Evolutionary conservation across 2,113 vertebrate species (phyloP), one percentile per base, ranked within the genome.

Genomic region (Canis aureus): DNA sequence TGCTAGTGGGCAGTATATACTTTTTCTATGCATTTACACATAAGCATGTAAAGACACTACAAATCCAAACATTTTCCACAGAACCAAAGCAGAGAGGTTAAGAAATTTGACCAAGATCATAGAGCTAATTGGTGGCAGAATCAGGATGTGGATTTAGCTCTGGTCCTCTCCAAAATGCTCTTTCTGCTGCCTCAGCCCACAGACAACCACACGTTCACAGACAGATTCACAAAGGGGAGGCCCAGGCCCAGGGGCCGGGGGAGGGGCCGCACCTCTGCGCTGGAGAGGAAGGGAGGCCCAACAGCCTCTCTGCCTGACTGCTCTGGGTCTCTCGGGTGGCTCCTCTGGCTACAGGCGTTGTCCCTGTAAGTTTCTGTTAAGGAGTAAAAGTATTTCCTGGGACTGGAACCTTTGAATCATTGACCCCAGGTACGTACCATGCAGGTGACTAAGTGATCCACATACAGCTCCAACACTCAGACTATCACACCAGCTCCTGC

Each of bases 161-260:
- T 55, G 80, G 59, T 69, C 97, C 64, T 38, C 88, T 88, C 76
- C 53, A 32, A 91, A 91, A 17, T 19, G 16, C 83, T 53, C 22
- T 84, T 96, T 95, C 86, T 92, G 95, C 94, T 81, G 94, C 84
- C 95, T 98, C 95, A 88, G 94, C 96, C 90, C 25, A 16, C 84
- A 92, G 86, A 76, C 84, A 85, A 78, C 59, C 93, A 35, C 74
- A 17, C 8, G 7, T 76, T 27, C 74, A 76, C 81, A 80, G 60
- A 84, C 22, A 71, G 43, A 91, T 57, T 22, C 95, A 57, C 73
- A 35, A 62, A 92, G 32, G 17, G 88, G 85, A 93, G 96, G 57
- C 67, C 5, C 27, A 29, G 57, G 55, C 67, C 4, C 51, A 38
- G 57, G 55, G 27, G 20, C 51, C 29, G 51, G 80, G 29, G 74